A percentile compares a stretch with the other conserved stretches of the same genome.
Conservation (phyloP, 2,888 invertebrate species). For the Anaspis maculata region DNA sequence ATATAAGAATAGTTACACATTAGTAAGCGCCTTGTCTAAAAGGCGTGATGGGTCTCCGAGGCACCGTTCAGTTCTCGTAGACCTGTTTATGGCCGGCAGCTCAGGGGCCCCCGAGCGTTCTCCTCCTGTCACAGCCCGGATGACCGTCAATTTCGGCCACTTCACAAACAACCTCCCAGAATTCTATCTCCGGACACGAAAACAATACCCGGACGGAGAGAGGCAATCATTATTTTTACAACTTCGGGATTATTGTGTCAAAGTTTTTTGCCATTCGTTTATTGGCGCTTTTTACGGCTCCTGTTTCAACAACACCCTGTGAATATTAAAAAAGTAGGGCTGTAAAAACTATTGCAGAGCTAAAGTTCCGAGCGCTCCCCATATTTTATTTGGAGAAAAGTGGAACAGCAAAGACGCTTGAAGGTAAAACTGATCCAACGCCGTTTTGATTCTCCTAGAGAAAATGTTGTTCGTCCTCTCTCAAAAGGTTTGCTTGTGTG, state of each 20-base stretch:
- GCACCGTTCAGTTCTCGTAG: conserved; percentile 7
- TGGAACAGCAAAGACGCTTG: too few relatives aligned
- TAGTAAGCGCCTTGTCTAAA: conserved; percentile 8
- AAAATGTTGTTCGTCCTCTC: too few relatives aligned
- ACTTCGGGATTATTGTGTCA: conserved; percentile 12
- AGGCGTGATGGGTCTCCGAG: conserved; percentile 11
- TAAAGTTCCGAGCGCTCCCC: too few relatives aligned
- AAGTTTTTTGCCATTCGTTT: conserved; percentile 10
- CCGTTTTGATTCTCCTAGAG: too few relatives aligned
- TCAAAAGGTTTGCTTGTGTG: too few relatives aligned
- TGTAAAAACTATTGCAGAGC: not conserved
- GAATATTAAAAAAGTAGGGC: conserved; percentile 1
- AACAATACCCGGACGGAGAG: conserved; percentile 9
- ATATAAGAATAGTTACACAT: too few relatives aligned
- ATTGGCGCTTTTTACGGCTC: conserved; percentile 9
- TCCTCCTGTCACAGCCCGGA: conserved; percentile 11
- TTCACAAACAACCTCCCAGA: conserved; percentile 12
- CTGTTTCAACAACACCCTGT: too few relatives aligned
- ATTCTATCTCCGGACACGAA: conserved; percentile 6
- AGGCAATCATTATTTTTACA: conserved; percentile 12
- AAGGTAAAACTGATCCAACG: too few relatives aligned
- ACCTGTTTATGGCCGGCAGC: conserved; percentile 12
- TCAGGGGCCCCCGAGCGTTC: conserved; percentile 6
- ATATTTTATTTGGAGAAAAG: conserved; percentile 1
- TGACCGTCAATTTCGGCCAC: conserved; percentile 14